phyloP scores from a whole-genome alignment of 2,113 vertebrate genomes.

The Synchiropus splendidus region DNA sequence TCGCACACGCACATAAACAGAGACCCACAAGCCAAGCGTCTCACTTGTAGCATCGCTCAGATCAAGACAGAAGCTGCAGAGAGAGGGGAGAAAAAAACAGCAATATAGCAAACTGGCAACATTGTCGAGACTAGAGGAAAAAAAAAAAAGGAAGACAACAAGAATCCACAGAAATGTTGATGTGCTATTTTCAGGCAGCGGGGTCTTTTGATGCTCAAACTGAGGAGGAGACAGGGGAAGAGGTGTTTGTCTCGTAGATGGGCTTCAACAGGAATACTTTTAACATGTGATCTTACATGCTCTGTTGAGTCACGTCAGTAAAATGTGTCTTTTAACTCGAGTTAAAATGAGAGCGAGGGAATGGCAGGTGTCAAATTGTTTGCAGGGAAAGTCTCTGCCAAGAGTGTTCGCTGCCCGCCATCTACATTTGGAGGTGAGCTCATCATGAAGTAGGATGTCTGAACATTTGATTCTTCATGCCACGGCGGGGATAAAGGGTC shows the following conservation, averaged over 20 bases:
- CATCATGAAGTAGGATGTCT: too few species aligned
- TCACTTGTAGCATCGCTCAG: constrained; percentile 67
- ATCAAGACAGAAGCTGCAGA: constrained; percentile 58
- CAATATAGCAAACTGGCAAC: constrained; percentile 61
- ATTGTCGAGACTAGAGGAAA: constrained; percentile 34
- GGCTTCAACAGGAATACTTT: constrained; percentile 53
- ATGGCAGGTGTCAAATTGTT: constrained; percentile 21
- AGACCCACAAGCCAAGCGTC: constrained; percentile 33
- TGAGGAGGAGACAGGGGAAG: constrained; percentile 10
- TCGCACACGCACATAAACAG: constrained; percentile 6
- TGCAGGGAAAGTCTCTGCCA: constrained; percentile 36
- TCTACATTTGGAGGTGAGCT: constrained; percentile 10
- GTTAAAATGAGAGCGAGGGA: constrained; percentile 21
- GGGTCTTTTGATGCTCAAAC: constrained; percentile 44
- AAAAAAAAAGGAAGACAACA: constrained; percentile 25
- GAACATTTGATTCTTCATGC: too few species aligned
- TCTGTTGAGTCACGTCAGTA: constrained; percentile 26
- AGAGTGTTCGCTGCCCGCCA: constrained; percentile 34
- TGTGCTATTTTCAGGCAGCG: constrained; percentile 59
- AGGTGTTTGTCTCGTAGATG: constrained; percentile 48
- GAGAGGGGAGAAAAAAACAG: constrained; percentile 49
- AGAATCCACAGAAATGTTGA: constrained; percentile 47
- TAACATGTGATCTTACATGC: constrained; percentile 45
- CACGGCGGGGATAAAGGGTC: too few species aligned
- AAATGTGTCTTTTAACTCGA: constrained; percentile 30